Base-by-base conservation (phyloP, 1,140 invertebrate species). In the Asobara japonica region DNA sequence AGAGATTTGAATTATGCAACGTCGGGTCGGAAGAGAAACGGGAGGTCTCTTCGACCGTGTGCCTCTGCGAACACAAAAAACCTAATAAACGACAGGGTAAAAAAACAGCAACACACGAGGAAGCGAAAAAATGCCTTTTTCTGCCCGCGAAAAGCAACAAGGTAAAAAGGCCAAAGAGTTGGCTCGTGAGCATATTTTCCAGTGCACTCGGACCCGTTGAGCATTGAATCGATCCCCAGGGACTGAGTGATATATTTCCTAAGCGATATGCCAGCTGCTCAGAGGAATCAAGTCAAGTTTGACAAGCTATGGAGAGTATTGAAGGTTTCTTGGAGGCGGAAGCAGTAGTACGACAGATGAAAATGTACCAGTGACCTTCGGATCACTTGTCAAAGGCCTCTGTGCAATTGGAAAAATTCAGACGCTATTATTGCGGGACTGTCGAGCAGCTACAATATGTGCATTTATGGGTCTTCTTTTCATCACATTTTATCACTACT, bases 1-100 rank as follows among this genome's bases (percentile, higher is more conserved):
- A 61, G 38, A 64, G 77, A 81, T 80, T 79, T 82, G 79, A 82
- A 82, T 82, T 80, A 82, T 82, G 77, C 76, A 82, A 73, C 48
- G 69, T 30, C 31, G 61, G 45, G 61, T 71, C 18, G 56, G 48
- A 51, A 69, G 22, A 65, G 60, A 77, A 74, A 71, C 68, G 74
- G 71, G 51, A 65, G 60, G 70, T 72, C 48, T 68, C 65, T 13
- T 30, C 38, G 30, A 71, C 69, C 31, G 45, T 45, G 33, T 27
- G 48, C 38, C 38, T 61, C 56, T 48, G 61, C 51, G 51, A 45
- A 30, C 25, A 22, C 30, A 60, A 27, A 69, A 69, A 31, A 31
- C 22, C 4, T 20, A 69, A 38, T 51, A 69, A 69, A 60, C 29
- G 29, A 69, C 38, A 30, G 41, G 20, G 13, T 31, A 27, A 64